These are phyloP conservation scores for Trichogramma dendrolimi DNA, from an alignment of 2,888 invertebrate genomes.

Conservation along the genomic window DNA sequence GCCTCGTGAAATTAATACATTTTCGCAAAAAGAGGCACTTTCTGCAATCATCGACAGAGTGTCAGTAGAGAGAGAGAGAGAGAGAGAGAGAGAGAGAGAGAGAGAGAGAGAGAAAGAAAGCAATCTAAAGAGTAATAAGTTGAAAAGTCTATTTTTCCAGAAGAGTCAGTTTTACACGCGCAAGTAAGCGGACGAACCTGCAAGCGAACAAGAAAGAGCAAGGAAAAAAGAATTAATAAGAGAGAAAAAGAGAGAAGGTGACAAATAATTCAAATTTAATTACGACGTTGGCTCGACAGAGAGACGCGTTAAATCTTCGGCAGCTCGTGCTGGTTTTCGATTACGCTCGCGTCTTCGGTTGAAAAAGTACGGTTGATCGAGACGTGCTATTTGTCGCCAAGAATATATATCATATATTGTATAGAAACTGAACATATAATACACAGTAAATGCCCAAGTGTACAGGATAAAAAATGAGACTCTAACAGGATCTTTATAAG, in stretches of 20 bases:
- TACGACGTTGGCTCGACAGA: conserved; percentile 8
- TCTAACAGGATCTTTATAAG: no score
- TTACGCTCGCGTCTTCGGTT: no score
- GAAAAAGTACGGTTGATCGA: no score
- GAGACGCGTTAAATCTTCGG: conserved; percentile 22
- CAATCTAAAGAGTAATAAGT: no score
- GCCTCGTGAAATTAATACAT: conserved; percentile 46
- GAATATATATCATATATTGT: no score
- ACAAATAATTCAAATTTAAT: conserved; percentile 30
- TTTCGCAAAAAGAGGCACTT: conserved; percentile 29
- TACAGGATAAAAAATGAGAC: no score
- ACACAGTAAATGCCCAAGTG: no score
- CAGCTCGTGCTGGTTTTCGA: not conserved
- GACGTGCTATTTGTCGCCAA: no score
- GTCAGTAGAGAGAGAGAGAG: not conserved
- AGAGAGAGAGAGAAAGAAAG: not conserved
- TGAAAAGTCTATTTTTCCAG: no score
- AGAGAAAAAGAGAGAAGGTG: conserved; percentile 7
- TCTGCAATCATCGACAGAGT: conserved; percentile 38
- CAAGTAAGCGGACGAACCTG: no score
- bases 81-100: not conserved
- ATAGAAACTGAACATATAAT: no score
- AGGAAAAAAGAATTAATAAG: not conserved
- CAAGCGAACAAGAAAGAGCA: not conserved
- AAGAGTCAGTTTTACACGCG: no score